Evolutionary conservation across 2,113 vertebrate species (phyloP).

Genomic region (Pipa parva): DNA sequence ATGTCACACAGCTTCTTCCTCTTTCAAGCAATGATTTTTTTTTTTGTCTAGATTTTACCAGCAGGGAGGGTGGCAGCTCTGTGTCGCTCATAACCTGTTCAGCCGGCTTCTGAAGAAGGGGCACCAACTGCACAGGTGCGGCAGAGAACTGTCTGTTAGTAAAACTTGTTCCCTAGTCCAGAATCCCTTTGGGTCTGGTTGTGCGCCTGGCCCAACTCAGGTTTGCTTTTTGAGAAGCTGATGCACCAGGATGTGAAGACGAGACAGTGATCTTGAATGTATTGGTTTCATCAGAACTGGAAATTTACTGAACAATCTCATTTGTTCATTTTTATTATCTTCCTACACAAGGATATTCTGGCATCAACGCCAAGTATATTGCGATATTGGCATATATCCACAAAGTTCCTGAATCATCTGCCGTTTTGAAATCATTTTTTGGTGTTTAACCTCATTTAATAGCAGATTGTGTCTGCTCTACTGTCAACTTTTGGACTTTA

Average conservation of each 20-base stretch:
- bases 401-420: no score
- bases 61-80: slow-evolving; percentile 6
- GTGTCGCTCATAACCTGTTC: slow-evolving; percentile 29
- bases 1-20: not conserved
- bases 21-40: not conserved
- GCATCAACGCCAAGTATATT: no score
- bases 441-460: no score
- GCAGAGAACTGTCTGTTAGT: slow-evolving; percentile 19
- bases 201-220: not conserved
- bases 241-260: not conserved
- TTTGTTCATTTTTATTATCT: no score
- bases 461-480: no score
- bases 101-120: slow-evolving; percentile 10
- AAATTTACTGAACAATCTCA: no score
- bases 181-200: not conserved
- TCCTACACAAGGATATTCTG: no score
- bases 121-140: slow-evolving; percentile 25
- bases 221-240: not conserved
- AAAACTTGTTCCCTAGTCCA: slow-evolving; percentile 25
- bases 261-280: no score
- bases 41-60: slow-evolving; percentile 7
- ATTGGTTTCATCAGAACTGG: no score
- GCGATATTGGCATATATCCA: no score
- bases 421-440: no score
- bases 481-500: no score